These are phyloP conservation scores for Neuroscelio doddi DNA, from an alignment of 2,888 invertebrate species.

Conservation along the genomic window DNA sequence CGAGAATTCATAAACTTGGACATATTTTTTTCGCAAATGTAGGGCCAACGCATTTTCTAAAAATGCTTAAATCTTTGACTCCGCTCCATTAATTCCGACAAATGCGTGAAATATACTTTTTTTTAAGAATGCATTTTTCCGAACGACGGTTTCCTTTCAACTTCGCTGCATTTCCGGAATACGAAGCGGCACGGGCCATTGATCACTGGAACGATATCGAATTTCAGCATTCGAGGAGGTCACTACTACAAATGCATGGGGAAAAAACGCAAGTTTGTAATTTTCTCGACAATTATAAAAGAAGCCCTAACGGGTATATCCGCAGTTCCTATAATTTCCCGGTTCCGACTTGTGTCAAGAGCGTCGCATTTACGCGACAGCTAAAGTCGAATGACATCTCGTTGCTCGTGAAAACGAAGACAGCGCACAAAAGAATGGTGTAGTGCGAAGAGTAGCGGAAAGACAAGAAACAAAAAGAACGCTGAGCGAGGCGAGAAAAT, in stretches of 20 bases:
- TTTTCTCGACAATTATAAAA: background rate
- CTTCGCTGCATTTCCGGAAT: constrained; percentile 5
- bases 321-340: constrained; percentile 40
- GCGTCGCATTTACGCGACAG: constrained; percentile 16
- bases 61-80: background rate
- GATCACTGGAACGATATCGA: constrained; percentile 9
- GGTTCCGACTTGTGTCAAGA: constrained; percentile 20
- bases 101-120: background rate
- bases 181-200: constrained; percentile 1
- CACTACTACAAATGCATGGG: background rate
- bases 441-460: constrained; percentile 16
- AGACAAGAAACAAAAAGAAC: constrained; percentile 20
- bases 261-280: constrained; percentile 11
- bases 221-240: constrained; percentile 3
- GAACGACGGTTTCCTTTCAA: background rate
- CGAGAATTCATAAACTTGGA: no score
- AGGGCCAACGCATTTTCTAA: no score
- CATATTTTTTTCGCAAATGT: no score
- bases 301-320: constrained; percentile 3
- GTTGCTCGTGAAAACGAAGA: constrained; percentile 21
- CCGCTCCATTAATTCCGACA: constrained; percentile 1
- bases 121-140: constrained; percentile 4
- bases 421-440: constrained; percentile 16
- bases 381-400: constrained; percentile 28
- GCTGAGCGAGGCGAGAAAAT: constrained; percentile 34